These are phyloP conservation scores for Sminthurinus aureus DNA, from an alignment of 2,888 invertebrate species.

Conservation along the genomic window DNA sequence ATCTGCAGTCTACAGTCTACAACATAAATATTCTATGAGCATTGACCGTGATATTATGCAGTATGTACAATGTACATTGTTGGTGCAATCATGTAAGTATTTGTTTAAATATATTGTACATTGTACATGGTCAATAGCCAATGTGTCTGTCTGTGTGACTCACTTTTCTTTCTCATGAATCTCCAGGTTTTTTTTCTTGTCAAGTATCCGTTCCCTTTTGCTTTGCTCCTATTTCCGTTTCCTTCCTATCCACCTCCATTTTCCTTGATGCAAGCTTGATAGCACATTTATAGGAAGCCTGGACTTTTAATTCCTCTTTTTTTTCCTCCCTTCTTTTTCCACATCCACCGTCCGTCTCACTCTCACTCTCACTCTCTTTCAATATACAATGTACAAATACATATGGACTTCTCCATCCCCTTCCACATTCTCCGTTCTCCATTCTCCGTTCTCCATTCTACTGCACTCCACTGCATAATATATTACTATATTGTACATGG, in stretches of 20 bases:
- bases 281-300: conserved; percentile 11
- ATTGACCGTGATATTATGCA: not conserved
- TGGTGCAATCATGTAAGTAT: not conserved
- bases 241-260: not conserved
- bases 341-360: not conserved
- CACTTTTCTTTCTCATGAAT: conserved; percentile 1
- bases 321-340: not conserved
- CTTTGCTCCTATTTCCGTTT: conserved; percentile 9
- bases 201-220: not conserved
- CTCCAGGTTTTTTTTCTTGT: not conserved
- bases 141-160: not conserved
- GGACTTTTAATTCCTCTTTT: not conserved
- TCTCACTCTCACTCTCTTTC: too few relatives aligned
- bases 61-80: not conserved
- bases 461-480: too few relatives aligned
- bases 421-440: too few relatives aligned
- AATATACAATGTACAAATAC: too few relatives aligned
- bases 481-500: too few relatives aligned
- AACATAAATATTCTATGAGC: too few relatives aligned
- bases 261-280: not conserved
- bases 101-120: not conserved
- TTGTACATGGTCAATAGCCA: not conserved
- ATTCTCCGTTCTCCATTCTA: too few relatives aligned
- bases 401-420: too few relatives aligned
- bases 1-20: too few relatives aligned